These are phyloP conservation scores for Corticium candelabrum DNA, from an alignment of 37 sponge, comb jelly and placozoan species.

Conservation along the genomic window DNA sequence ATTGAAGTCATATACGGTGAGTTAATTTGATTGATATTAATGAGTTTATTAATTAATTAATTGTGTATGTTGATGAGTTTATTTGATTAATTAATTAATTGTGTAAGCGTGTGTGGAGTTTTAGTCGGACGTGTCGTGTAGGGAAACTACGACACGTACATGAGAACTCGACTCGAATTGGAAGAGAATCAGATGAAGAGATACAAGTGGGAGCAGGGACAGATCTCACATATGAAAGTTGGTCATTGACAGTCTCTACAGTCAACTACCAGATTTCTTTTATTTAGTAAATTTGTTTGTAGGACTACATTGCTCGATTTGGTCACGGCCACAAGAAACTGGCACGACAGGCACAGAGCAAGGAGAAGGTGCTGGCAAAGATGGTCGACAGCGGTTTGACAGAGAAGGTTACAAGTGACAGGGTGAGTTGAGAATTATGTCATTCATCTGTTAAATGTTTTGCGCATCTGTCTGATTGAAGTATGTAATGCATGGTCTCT, in stretches of 20 bases:
- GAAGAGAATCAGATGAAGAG: conserved; percentile 96
- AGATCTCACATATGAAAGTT: conserved; percentile 94
- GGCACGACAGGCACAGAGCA: conserved; percentile 90
- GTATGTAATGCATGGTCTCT: too few species aligned
- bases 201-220: conserved; percentile 91
- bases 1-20: conserved; percentile 63
- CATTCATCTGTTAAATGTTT: too few species aligned
- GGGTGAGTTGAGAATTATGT: conserved; percentile 24
- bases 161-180: conserved; percentile 67
- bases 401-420: conserved; percentile 72
- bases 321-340: conserved; percentile 83
- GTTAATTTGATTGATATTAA: neutral
- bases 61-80: conserved; percentile 1
- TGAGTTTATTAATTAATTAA: neutral
- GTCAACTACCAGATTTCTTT: neutral
- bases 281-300: too few species aligned
- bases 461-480: too few species aligned
- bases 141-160: conserved; percentile 92
- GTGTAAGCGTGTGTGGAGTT: neutral
- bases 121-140: too few species aligned
- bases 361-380: conserved; percentile 89
- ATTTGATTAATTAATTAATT: neutral
- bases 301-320: conserved; percentile 90
- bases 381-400: conserved; percentile 90
- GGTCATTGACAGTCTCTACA: neutral